Evolutionary conservation across 2,888 invertebrate species (phyloP).

Genomic region (Mayetiola destructor): DNA sequence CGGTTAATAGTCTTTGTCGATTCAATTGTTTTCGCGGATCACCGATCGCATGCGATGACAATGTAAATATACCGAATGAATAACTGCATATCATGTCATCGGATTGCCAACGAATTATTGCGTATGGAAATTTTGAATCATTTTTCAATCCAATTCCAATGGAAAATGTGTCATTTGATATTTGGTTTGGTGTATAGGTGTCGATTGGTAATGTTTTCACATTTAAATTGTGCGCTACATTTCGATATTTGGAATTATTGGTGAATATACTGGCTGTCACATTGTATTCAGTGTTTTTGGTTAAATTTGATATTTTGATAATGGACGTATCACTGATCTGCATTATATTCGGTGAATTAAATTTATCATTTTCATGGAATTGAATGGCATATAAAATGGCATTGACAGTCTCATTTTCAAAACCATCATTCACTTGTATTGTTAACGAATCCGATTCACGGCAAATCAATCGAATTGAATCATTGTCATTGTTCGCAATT

Average conservation of each 20-base stretch:
- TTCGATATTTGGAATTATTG: slow-evolving; percentile 25
- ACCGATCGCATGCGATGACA: no score
- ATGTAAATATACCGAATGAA: no score
- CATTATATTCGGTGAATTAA: not conserved
- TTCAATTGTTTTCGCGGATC: no score
- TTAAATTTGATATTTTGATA: slow-evolving; percentile 25
- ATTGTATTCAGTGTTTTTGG: slow-evolving; percentile 25
- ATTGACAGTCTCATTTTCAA: not conserved
- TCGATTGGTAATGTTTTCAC: slow-evolving; percentile 28
- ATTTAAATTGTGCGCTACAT: slow-evolving; percentile 24
- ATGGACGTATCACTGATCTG: slow-evolving; percentile 30
- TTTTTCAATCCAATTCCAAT: no score
- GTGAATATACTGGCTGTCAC: slow-evolving; percentile 28
- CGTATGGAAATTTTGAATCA: no score
- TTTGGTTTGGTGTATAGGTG: slow-evolving; percentile 30
- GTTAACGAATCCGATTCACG: slow-evolving; percentile 28
- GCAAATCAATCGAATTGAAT: slow-evolving; percentile 27
- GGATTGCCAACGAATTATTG: no score
- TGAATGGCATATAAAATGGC: not conserved
- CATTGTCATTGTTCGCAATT: slow-evolving; percentile 25
- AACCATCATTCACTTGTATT: slow-evolving; percentile 21
- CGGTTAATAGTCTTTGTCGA: no score
- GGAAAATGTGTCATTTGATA: no score
- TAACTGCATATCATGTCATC: no score
- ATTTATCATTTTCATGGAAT: not conserved